Conservation (phyloP, 2,797 vertebrate genomes). For the Poecilia picta region DNA sequence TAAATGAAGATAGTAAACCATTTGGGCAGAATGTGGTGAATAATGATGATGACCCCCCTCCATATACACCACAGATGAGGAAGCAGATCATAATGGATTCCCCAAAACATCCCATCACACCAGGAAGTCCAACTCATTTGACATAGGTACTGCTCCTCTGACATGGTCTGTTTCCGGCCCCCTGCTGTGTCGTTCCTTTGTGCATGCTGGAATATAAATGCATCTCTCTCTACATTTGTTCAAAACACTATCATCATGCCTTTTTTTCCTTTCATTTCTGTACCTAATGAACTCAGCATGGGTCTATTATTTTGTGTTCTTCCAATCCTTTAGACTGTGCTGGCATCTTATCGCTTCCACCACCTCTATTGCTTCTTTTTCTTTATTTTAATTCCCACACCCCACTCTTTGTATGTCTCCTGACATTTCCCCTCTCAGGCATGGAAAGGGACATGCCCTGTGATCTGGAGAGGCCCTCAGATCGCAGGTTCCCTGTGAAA, state of each 20-base stretch:
- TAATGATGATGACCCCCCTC: slow-evolving; percentile 17
- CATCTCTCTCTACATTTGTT: slow-evolving; percentile 23
- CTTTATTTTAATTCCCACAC: slow-evolving; percentile 27
- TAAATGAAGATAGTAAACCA: neutral
- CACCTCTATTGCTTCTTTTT: neutral
- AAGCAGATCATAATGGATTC: slow-evolving; percentile 68
- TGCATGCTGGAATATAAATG: slow-evolving; percentile 18
- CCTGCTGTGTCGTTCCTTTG: slow-evolving; percentile 1
- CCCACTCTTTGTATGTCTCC: slow-evolving; percentile 43
- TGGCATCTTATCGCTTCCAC: slow-evolving; percentile 22
- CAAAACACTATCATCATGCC: slow-evolving; percentile 23
- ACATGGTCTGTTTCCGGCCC: slow-evolving; percentile 9
- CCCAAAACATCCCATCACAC: slow-evolving; percentile 80
- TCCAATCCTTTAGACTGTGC: slow-evolving; percentile 26
- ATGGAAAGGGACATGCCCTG: slow-evolving; percentile 75
- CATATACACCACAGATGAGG: slow-evolving; percentile 56
- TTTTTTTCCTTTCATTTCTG: slow-evolving; percentile 35
- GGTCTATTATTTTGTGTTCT: slow-evolving; percentile 38
- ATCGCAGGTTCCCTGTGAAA: slow-evolving; percentile 79
- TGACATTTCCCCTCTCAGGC: slow-evolving; percentile 72
- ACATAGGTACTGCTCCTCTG: slow-evolving; percentile 76
- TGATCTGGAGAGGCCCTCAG: slow-evolving; percentile 78
- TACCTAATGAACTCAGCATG: slow-evolving; percentile 40
- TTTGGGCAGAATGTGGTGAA: slow-evolving; percentile 5
- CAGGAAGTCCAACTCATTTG: slow-evolving; percentile 86